Evolutionary conservation across 2,113 vertebrate species (phyloP), one percentile per base, ranked within the genome.

Genomic region (Tylochromis polylepis): DNA sequence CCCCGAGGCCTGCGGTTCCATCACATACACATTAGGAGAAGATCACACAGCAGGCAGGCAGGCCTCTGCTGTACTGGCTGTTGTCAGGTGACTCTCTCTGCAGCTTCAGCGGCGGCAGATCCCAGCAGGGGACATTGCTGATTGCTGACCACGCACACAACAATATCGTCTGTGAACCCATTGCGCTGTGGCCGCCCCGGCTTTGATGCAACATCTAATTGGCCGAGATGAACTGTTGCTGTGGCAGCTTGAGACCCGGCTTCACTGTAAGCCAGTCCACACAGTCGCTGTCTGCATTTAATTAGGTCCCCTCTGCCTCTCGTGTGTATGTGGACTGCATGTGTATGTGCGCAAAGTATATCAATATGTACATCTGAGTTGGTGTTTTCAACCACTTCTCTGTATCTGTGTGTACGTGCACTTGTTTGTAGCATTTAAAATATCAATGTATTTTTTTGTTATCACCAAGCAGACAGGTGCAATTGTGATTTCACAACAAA

Each of bases 121-220:
- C 93, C 79, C 95, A 95, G 95, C 92, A 51, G 95, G 95, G 91
- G 91, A 89, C 87, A 53, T 56, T 46, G 86, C 93, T 96, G 95
- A 96, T 96, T 95, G 94, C 93, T 94, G 93, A 94, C 95, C 94
- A 94, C 91, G 86, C 91, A 95, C 94, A 94, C 93, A 93, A 94
- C 91, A 93, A 93, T 92, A 88, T 91, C 60, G 91, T 85, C 92
- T 95, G 89, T 94, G 94, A 95, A 94, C 92, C 92, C 91, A 89
- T 78, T 79, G 87, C 92, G 94, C 95, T 93, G 90, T 89, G 89
- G 85, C 85, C 79, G 84, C 88, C 82, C 86, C 8, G 29, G 82
- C 95, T 95, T 95, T 96, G 95, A 95, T 95, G 94, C 89, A 18
- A 77, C 91, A 94, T 94, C 90, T 96, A 96, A 96, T 95, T 95